These are phyloP conservation scores for Phyllotis vaccarum DNA, from an alignment of 2,797 vertebrate species.

Conservation along the genomic window DNA sequence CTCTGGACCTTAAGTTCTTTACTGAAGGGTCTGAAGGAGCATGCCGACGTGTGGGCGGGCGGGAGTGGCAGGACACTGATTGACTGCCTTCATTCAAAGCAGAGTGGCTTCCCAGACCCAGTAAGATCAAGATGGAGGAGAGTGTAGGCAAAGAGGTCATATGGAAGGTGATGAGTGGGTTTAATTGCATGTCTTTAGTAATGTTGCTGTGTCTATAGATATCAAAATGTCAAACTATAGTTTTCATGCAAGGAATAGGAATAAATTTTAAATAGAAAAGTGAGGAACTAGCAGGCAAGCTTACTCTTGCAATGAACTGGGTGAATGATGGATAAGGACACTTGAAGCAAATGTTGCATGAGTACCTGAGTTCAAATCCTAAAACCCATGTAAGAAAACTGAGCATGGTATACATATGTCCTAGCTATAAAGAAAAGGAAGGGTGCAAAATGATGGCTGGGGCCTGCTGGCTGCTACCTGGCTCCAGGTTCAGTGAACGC, in stretches of 20 bases:
- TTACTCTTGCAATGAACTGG: background rate
- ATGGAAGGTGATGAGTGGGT: background rate
- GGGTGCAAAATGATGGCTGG: background rate
- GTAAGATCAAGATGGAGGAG: background rate
- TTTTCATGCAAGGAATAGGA: background rate
- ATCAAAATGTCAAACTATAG: background rate
- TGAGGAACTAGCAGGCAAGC: slow-evolving; percentile 33
- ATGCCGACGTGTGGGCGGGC: background rate
- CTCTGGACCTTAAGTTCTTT: background rate
- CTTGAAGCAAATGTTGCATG: too few species aligned
- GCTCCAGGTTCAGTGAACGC: background rate
- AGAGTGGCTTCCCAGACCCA: background rate
- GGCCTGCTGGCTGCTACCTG: background rate
- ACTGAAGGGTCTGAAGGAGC: background rate
- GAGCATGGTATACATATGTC: background rate
- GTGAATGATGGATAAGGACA: too few species aligned
- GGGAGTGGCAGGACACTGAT: background rate
- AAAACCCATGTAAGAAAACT: background rate
- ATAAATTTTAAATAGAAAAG: background rate
- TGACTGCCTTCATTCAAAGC: background rate
- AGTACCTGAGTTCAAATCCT: background rate
- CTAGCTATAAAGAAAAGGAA: background rate
- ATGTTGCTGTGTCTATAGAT: background rate
- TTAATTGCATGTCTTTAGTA: background rate
- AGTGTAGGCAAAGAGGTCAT: background rate